These are phyloP conservation scores for Colletes collaris DNA, from an alignment of 2,888 invertebrate genomes.

Conservation along the genomic window DNA sequence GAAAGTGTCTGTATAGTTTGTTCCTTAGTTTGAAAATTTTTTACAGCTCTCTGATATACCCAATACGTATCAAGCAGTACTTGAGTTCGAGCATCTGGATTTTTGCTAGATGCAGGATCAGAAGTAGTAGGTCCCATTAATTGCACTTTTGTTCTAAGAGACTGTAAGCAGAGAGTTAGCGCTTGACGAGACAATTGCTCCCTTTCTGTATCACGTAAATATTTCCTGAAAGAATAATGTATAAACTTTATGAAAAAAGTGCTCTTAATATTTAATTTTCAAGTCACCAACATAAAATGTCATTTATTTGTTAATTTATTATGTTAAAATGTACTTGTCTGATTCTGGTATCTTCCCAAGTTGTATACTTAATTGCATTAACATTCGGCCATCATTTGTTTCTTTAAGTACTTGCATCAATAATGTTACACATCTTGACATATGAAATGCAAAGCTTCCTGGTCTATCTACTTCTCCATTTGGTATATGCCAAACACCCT, in stretches of 20 bases:
- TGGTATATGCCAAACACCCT: constrained; percentile 97
- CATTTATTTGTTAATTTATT: not conserved
- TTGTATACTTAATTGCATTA: constrained; percentile 91
- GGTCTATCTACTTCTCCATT: constrained; percentile 95
- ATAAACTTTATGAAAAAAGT: not conserved
- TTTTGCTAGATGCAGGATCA: constrained; percentile 70
- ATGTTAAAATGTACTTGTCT: constrained; percentile 87
- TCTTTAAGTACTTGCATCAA: constrained; percentile 92
- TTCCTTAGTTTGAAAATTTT: constrained; percentile 86
- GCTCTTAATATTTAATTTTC: too few species aligned
- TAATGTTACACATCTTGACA: constrained; percentile 92
- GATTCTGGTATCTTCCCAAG: constrained; percentile 92
- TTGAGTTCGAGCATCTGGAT: constrained; percentile 80
- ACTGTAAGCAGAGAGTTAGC: constrained; percentile 88
- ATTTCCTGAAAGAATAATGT: constrained; percentile 85
- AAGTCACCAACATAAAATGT: not conserved
- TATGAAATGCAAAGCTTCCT: constrained; percentile 95
- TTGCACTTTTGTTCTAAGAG: constrained; percentile 87
- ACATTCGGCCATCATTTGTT: constrained; percentile 90
- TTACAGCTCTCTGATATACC: constrained; percentile 88
- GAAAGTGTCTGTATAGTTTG: constrained; percentile 84
- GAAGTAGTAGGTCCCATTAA: constrained; percentile 77
- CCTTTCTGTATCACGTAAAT: constrained; percentile 93
- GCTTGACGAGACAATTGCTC: constrained; percentile 92
- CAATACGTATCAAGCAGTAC: constrained; percentile 86